Evolutionary conservation across 2,113 vertebrate genomes (phyloP), one percentile per base, ranked within the genome.

Genomic region (Tragelaphus scriptus): DNA sequence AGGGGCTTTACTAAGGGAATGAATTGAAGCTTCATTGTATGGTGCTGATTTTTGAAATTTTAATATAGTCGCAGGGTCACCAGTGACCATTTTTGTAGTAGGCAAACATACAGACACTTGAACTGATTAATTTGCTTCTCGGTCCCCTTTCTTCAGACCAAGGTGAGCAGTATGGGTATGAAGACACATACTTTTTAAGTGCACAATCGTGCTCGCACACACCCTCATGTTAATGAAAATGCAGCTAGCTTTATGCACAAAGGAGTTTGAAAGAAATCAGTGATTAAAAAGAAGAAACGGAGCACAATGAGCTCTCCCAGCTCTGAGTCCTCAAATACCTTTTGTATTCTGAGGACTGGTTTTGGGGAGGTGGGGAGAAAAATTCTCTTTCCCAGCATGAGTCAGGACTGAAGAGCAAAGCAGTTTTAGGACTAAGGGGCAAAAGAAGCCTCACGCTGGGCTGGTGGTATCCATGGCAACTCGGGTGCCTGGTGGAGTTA

Each of bases 391-490:
- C 51, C n/a, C 79, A 26, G 59, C 10, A 30, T 44, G 85, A 82
- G 36, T 40, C 82, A 80, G 71, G 59, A 65, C 75, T 71, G 68
- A 88, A 82, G 79, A 59, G 79, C 94, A 88, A 90, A 68, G 77
- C 88, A 26, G 61, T 44, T 91, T 92, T n/a, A 87, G 47, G 87
- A 96, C 86, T 17, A 80, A 97, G 95, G 94, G 96, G 17, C 87
- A 85, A 51, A 85, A 88, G 88, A 28, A 26, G 53, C 15, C 0
- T n/a, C 92, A n/a, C 0, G 0, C 91, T 75, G 90, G 65, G 96
- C 63, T 80, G 44, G n/a, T 59, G 55, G 94, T 97, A 55, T 93
- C 96, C 96, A 95, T 97, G 63, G 93, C 87, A 97, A 96, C 97
- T 9, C 1, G 0, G 36, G 40, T 19, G 71, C 28, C 87, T 81